Base-by-base conservation (phyloP, 2,113 vertebrate genomes). In the Heteronetta atricapilla region DNA sequence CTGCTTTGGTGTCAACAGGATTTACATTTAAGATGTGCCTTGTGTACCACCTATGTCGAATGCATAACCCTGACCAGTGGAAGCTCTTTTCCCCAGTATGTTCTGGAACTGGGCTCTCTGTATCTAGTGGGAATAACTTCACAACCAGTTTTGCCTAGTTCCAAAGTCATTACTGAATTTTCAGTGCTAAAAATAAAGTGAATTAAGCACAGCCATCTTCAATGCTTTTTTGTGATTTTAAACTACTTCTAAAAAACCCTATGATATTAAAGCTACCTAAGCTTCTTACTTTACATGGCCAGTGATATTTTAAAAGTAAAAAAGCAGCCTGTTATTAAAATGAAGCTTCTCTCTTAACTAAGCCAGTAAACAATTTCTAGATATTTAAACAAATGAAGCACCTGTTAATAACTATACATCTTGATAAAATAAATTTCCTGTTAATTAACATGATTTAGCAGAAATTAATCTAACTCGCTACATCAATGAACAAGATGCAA, bases 391-490 rank as follows among this genome's bases (percentile, higher is more conserved):
- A 92, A 88, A 86, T 69, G 6, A 42, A 67, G 34, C 67, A 82
- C 73, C 88, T 94, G 94, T 82, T 78, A 95, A 89, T 80, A 82
- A 42, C 91, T 67, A 67, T 44, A 86, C 69, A 86, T 70, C 33
- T 77, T 56, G 64, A 77, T 60, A 90, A 82, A 95, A 79, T 64
- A 44, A 13, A 40, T 79, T 80, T 82, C 90, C 87, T 95, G 75
- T 93, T 87, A 85, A 91, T 89, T 95, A 96, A 75, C 80, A 58
- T 64, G 77, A 90, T 88, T 87, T 93, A 78, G 44, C 64, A 77
- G 75, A 88, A 91, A 78, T 92, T 3, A 92, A 86, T 81, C 52
- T 52, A 88, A 86, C 58, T 89, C 18, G 26, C 77, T 73, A 2
- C 64, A 68, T 74, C 91, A 91, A 19, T 52, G 21, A 31, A 38